phyloP scores from a whole-genome alignment of 1,140 invertebrate genomes.

The Ceratosolen solmsi region DNA sequence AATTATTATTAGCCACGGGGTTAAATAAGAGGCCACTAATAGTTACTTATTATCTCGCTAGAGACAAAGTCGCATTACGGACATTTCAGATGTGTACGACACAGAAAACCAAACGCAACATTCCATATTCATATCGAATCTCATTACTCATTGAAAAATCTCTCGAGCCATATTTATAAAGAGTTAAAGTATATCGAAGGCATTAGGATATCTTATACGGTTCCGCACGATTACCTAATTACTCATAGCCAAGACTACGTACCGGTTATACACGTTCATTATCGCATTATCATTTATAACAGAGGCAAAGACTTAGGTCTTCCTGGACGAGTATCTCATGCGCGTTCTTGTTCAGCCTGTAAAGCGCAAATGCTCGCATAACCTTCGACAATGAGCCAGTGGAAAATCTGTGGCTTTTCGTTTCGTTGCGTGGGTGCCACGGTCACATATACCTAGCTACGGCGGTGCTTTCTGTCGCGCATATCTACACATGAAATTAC shows the following conservation, averaged over 20 bases:
- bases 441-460: not conserved
- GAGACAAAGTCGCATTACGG: not conserved
- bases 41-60: not conserved
- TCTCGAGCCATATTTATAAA: slow-evolving; percentile 7
- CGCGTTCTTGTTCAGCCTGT: not conserved
- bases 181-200: not conserved
- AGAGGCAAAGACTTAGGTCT: slow-evolving; percentile 14
- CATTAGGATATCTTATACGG: slow-evolving; percentile 8
- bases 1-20: not conserved
- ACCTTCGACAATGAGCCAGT: not conserved
- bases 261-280: slow-evolving; percentile 18
- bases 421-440: slow-evolving; percentile 20
- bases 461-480: not conserved
- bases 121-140: not conserved
- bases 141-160: slow-evolving; percentile 4
- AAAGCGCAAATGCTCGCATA: not conserved
- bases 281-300: slow-evolving; percentile 48
- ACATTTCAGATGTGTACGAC: not conserved
- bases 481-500: too few relatives aligned
- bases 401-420: not conserved
- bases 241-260: not conserved
- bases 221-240: slow-evolving; percentile 35
- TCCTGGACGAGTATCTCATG: slow-evolving; percentile 7
- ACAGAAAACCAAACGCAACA: not conserved
- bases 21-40: not conserved